phyloP scores from a whole-genome alignment of 2,797 vertebrate genomes.

The Myoxocephalus aenaeus region DNA sequence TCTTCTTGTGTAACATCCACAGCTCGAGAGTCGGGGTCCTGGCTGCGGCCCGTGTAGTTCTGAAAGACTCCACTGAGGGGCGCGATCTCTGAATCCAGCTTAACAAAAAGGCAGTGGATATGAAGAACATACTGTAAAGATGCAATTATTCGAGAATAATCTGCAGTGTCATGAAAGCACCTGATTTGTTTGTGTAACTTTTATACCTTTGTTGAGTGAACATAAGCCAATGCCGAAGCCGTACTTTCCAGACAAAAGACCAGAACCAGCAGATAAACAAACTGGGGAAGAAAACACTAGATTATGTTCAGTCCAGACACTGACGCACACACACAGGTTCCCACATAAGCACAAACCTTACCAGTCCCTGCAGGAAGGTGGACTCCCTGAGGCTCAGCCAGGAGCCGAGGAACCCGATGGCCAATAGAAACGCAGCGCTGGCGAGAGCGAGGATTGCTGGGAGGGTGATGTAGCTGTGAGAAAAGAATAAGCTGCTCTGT shows the following conservation, averaged over 20 bases:
- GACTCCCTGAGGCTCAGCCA: conserved; percentile 51
- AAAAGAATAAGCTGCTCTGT: conserved; percentile 46
- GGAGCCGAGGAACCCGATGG: conserved; percentile 37
- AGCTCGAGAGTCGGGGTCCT: conserved; percentile 62
- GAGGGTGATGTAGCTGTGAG: conserved; percentile 47
- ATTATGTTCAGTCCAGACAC: not conserved
- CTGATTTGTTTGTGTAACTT: not conserved
- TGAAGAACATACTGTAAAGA: not conserved
- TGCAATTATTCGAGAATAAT: not conserved
- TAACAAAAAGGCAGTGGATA: conserved; percentile 13
- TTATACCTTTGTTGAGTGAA: conserved; percentile 60
- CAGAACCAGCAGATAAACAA: conserved; percentile 75
- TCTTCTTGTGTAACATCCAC: conserved; percentile 71
- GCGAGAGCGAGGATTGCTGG: conserved; percentile 22
- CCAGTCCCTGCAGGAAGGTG: conserved; percentile 61
- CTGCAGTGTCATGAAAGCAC: not conserved
- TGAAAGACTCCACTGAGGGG: conserved; percentile 69
- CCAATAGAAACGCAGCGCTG: conserved; percentile 32
- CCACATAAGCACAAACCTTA: conserved; percentile 30
- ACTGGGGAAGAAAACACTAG: conserved; percentile 59
- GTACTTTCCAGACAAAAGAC: conserved; percentile 69
- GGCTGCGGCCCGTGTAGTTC: conserved; percentile 70
- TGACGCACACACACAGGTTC: not conserved
- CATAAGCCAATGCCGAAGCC: conserved; percentile 65
- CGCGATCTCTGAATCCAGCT: conserved; percentile 71